Conservation (phyloP, 1,140 invertebrate species). For the Globodera ellingtonae region DNA sequence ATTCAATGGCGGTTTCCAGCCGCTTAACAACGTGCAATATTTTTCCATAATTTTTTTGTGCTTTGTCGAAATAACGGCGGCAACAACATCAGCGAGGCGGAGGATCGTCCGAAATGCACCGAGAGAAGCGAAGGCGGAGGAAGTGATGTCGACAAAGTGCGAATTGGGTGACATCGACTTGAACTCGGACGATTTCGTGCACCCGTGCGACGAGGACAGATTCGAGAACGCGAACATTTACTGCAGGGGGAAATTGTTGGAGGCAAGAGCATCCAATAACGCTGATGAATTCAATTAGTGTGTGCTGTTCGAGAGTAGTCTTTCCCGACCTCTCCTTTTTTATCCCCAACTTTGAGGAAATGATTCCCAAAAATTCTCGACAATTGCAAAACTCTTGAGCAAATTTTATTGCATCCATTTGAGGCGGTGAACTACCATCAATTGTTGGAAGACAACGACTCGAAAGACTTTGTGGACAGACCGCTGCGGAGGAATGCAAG, state of each 20-base stretch:
- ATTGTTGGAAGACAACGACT: constrained; percentile 43
- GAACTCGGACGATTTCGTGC: constrained; percentile 23
- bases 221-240: constrained; percentile 43
- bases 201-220: constrained; percentile 39
- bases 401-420: constrained; percentile 74
- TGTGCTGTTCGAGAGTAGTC: constrained; percentile 79
- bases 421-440: constrained; percentile 72
- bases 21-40: neutral
- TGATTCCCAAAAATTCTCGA: too few species aligned
- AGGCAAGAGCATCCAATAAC: constrained; percentile 74
- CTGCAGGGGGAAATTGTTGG: constrained; percentile 41
- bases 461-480: constrained; percentile 53
- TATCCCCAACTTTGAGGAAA: too few species aligned
- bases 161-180: constrained; percentile 19
- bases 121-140: neutral
- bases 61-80: neutral
- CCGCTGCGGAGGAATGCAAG: constrained; percentile 35
- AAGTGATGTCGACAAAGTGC: neutral
- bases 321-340: too few species aligned
- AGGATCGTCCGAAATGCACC: neutral
- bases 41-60: neutral
- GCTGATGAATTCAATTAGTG: neutral
- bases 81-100: neutral
- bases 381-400: too few species aligned
- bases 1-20: neutral